Base-by-base conservation (phyloP, 35 echinoderm and acorn worm genomes). In the Ptychodera flava region DNA sequence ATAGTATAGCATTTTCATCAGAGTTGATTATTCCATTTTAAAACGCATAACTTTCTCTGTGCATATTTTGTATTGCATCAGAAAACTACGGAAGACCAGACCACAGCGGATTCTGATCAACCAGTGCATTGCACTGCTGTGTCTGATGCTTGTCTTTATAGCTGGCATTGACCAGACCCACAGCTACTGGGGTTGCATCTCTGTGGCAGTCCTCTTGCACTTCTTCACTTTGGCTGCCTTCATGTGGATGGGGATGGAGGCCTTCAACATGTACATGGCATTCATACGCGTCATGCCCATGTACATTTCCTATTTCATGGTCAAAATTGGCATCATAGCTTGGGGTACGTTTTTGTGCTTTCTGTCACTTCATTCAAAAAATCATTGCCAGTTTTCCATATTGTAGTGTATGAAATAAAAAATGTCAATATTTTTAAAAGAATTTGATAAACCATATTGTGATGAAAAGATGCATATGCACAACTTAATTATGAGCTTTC, bases 241-340 rank as follows among this genome's bases (percentile, higher is more conserved):
- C 88, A 89, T 82, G 78, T 99, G 96, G 96, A 99, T 99, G 96
- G 96, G 81, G 0, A 1, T 99, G 2, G 92, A 99, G 37, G 96
- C 93, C 28, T 99, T 94, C 52, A 87, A 93, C 75, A 94, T 99
- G 96, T 99, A 99, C 52, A 89, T 99, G 79, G 93, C 96, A 16
- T 76, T 99, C 37, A 93, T 99, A 28, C 88, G 83, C 45, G 93
- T 99, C 36, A 94, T 99, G 35, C 90, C 89, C 16, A 85, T 80
- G 10, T 92, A 94, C 53, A 86, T 77, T 30, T 80, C 86, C 30
- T 93, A 94, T 78, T 93, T 94, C 31, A 86, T 99, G 15, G 28
- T 92, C 34, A 99, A 99, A 78, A 85, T 94, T 77, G 81, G 86
- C 52, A 28, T 93, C 29, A n/a, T 92, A 16, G 96, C 92, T 36